Conservation (phyloP, 1,140 invertebrate genomes). For the Hyles vespertilio region DNA sequence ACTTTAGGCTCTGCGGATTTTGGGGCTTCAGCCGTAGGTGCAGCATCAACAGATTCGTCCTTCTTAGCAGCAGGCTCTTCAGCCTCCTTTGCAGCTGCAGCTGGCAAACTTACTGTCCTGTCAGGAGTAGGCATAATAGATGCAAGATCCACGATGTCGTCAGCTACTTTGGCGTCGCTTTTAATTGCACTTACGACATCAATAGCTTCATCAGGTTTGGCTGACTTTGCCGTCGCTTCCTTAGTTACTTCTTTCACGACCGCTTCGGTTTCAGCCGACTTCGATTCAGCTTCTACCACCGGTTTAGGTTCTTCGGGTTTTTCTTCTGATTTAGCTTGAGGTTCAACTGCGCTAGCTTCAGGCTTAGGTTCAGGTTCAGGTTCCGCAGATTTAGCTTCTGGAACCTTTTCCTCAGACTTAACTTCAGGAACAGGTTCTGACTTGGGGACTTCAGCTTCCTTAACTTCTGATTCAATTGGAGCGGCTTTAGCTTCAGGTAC, state of each 20-base stretch:
- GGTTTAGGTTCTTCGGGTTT: constrained; percentile 24
- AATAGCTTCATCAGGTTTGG: constrained; percentile 40
- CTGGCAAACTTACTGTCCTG: constrained; percentile 28
- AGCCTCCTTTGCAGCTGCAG: constrained; percentile 9
- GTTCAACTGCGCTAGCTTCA: constrained; percentile 23
- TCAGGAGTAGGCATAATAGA: constrained; percentile 46
- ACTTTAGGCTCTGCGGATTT: constrained; percentile 25
- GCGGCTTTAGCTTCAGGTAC: constrained; percentile 20
- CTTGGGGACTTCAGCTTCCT: constrained; percentile 12
- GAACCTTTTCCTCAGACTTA: constrained; percentile 20
- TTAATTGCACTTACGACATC: constrained; percentile 56
- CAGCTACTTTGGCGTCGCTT: constrained; percentile 41
- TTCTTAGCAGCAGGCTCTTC: constrained; percentile 18
- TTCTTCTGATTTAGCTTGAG: constrained; percentile 26
- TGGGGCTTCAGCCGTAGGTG: constrained; percentile 12
- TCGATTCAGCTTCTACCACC: constrained; percentile 1
- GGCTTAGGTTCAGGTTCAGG: constrained; percentile 32
- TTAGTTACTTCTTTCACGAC: constrained; percentile 51
- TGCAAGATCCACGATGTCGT: constrained; percentile 48
- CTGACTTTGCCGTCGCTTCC: constrained; percentile 40
- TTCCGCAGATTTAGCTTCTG: constrained; percentile 29
- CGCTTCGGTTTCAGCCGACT: constrained; percentile 27
- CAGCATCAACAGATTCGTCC: constrained; percentile 19
- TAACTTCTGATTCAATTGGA: constrained; percentile 15
- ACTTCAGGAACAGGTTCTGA: constrained; percentile 14